Base-by-base conservation (phyloP, 2,888 invertebrate species). In the Cerastis rubricosa region DNA sequence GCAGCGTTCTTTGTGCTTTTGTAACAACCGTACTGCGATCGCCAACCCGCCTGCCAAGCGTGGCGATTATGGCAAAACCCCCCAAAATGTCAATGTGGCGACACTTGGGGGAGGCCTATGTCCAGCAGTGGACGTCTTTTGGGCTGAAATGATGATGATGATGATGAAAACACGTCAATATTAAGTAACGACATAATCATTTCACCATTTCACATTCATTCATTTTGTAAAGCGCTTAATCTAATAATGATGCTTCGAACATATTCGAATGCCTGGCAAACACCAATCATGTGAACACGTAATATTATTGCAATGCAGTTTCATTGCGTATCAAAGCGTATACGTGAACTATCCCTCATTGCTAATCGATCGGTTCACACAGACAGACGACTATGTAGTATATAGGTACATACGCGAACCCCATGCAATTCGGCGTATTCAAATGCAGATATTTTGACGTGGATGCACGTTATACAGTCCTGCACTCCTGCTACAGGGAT, bases 371-470 rank as follows among this genome's bases (percentile, higher is more conserved):
- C 74, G 19, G 59, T 22, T 47, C 14, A 40, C 63, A 14, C 40
- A 64, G 63, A 78, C 45, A 61, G 69, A 66, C 63, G 17, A 25
- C 71, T 65, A 70, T 73, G 51, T 73, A 65, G 61, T 72, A 81
- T 40, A 77, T 74, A 83, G n/a, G 2, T 19, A 81, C 71, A 74
- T 78, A 72, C 45, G 70, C 74, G 76, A 74, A 80, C 81, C 85
- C 86, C 83, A 87, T 88, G 88, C 88, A 88, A 77, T 88, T 88
- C 84, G 85, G 85, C 67, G 81, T 80, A 88, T 91, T 91, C 89
- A 90, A 92, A 94, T 93, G 93, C 92, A 94, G 92, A 93, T 93
- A 90, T 92, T 91, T 90, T 89, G 92, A 91, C 89, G 88, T 79
- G 83, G 80, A 86, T 88, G 88, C 88, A 88, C 81, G 83, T 66